phyloP scores from a whole-genome alignment of 2,797 vertebrate genomes.

The Parauchenoglanis punctatus region DNA sequence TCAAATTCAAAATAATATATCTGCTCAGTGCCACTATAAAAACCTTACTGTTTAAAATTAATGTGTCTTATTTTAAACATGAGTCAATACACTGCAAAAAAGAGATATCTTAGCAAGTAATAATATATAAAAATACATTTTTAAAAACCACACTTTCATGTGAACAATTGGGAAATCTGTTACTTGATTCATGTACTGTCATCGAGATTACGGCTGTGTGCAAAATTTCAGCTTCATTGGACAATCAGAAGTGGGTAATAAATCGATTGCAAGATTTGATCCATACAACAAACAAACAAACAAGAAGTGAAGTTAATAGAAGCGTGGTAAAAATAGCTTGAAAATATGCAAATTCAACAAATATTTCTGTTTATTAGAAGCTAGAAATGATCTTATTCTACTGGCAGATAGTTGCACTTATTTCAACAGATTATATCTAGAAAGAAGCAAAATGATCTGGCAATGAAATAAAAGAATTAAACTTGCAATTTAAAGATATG shows the following conservation, averaged over 20 bases:
- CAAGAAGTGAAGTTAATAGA: too few species aligned
- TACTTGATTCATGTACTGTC: too few species aligned
- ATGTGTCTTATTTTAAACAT: not conserved
- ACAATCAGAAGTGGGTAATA: too few species aligned
- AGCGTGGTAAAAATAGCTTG: not conserved
- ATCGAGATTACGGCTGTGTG: too few species aligned
- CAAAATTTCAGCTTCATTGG: too few species aligned
- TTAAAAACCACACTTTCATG: too few species aligned
- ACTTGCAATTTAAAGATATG: not conserved
- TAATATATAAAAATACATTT: too few species aligned
- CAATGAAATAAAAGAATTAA: not conserved
- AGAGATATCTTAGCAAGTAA: not conserved
- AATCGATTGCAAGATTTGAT: too few species aligned
- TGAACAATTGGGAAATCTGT: too few species aligned
- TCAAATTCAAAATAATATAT: not conserved
- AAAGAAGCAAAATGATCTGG: not conserved
- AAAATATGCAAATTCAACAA: not conserved
- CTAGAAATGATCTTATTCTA: not conserved
- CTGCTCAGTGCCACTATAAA: not conserved
- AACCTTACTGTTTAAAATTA: not conserved
- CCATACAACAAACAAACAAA: too few species aligned
- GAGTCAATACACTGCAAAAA: not conserved
- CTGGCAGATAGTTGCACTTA: not conserved
- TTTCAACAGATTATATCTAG: not conserved
- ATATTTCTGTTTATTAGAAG: not conserved